Conservation (phyloP, 2,888 invertebrate species). For the Andrena bucephala region DNA sequence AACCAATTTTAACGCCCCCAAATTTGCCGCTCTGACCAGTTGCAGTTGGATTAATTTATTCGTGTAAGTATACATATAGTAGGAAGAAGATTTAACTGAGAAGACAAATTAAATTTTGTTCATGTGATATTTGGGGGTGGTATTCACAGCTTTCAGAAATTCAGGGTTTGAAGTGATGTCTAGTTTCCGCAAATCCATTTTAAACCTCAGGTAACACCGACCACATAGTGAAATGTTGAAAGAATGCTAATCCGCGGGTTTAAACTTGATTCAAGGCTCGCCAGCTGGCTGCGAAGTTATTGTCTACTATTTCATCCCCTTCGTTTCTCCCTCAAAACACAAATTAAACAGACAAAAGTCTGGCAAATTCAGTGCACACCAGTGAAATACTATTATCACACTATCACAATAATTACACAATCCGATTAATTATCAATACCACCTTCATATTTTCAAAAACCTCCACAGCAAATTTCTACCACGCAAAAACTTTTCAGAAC, state of each 20-base stretch:
- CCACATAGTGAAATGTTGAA: constrained; percentile 39
- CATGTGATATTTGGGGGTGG: background rate
- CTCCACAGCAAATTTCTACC: no score
- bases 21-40: no score
- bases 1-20: no score
- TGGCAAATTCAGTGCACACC: background rate
- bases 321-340: background rate
- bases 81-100: background rate
- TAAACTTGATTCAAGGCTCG: constrained; percentile 48
- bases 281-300: constrained; percentile 44
- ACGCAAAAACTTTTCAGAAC: no score
- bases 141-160: background rate
- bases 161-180: constrained; percentile 6
- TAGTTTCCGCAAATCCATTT: constrained; percentile 41
- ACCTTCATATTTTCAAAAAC: no score
- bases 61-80: no score
- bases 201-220: constrained; percentile 56
- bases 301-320: constrained; percentile 28
- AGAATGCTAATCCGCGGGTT: constrained; percentile 60
- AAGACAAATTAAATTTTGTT: background rate
- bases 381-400: background rate
- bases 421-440: no score
- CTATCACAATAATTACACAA: no score
- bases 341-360: constrained; percentile 3
- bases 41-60: no score